phyloP scores from a whole-genome alignment of 2,113 vertebrate genomes.

The Paramormyrops kingsleyae region DNA sequence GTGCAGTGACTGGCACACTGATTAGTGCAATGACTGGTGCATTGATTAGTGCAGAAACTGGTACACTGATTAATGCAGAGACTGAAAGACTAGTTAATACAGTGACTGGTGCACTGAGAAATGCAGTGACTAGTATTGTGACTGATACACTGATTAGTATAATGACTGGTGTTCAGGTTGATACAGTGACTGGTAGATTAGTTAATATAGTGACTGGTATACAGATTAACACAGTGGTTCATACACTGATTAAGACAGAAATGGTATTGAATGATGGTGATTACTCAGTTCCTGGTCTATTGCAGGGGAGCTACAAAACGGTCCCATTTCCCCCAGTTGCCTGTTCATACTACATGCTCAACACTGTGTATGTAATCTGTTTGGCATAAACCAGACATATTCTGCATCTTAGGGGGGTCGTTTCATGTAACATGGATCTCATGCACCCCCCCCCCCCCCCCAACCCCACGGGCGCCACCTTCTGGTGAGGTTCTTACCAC shows the following conservation, averaged over 20 bases:
- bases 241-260: neutral
- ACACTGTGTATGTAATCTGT: neutral
- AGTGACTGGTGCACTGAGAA: neutral
- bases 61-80: neutral
- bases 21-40: neutral
- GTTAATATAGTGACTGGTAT: neutral
- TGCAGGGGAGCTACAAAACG: conserved; percentile 13
- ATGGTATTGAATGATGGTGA: neutral
- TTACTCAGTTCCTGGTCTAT: neutral
- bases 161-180: too few relatives aligned
- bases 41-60: neutral
- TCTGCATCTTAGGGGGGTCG: neutral
- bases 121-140: neutral
- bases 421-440: neutral
- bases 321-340: conserved; percentile 10
- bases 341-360: neutral
- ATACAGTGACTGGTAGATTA: neutral
- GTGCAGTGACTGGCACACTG: neutral
- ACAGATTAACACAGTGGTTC: neutral
- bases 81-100: neutral
- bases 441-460: neutral
- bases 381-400: neutral
- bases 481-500: conserved; percentile 54
- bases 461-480: neutral
- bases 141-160: neutral